phyloP scores from a whole-genome alignment of 2,797 vertebrate genomes.

The Dryobates pubescens region DNA sequence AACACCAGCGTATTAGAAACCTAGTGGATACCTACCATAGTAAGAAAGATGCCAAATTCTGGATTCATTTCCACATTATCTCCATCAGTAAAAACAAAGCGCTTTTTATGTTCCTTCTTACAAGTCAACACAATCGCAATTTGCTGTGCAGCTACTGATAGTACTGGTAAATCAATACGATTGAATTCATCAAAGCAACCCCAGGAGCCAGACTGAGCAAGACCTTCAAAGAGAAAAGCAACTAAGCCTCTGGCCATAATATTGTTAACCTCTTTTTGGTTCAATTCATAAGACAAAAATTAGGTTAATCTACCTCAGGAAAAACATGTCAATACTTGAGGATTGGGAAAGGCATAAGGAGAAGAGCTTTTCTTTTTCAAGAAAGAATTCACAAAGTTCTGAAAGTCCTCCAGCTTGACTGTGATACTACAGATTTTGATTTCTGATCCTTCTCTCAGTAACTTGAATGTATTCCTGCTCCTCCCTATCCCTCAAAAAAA shows the following conservation, averaged over 20 bases:
- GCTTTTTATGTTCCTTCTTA: constrained; percentile 91
- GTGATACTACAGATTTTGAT: not conserved
- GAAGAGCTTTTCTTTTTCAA: not conserved
- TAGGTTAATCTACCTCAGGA: not conserved
- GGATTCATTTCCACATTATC: constrained; percentile 93
- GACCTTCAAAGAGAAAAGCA: constrained; percentile 80
- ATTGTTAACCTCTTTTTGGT: not conserved
- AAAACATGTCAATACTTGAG: not conserved
- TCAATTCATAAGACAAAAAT: not conserved
- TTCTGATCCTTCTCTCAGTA: not conserved
- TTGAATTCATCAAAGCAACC: constrained; percentile 99
- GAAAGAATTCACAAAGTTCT: not conserved
- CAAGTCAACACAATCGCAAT: constrained; percentile 93
- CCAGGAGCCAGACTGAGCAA: constrained; percentile 98
- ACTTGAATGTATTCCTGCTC: not conserved
- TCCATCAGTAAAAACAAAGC: constrained; percentile 94
- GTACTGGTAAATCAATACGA: constrained; percentile 93
- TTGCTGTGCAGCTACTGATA: constrained; percentile 97
- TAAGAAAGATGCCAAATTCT: constrained; percentile 97
- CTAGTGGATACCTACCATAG: constrained; percentile 85
- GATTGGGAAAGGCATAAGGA: not conserved
- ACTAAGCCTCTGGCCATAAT: not conserved
- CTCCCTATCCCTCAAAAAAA: not conserved
- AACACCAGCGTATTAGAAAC: not conserved
- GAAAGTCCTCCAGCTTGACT: not conserved